A percentile compares a stretch with the other conserved stretches of the same genome.
Conservation (phyloP, 2,797 vertebrate genomes). For the Ceryle rudis region DNA sequence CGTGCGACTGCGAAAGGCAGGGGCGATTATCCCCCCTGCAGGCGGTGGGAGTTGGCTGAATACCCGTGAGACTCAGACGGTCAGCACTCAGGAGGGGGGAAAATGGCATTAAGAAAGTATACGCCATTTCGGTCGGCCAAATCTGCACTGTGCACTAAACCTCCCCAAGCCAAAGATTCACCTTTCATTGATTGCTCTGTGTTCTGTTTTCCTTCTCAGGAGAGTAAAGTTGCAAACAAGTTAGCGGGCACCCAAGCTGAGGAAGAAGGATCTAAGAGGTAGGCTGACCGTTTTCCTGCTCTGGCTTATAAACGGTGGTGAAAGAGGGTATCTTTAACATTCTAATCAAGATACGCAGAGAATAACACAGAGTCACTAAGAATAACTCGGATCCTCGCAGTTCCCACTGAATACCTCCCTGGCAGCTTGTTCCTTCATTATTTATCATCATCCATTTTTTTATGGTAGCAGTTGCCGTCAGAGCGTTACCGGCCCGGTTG, state of each 20-base stretch:
- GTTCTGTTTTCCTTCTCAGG: background rate
- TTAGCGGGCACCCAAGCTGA: background rate
- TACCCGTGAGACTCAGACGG: background rate
- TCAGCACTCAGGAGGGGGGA: background rate
- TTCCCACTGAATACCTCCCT: background rate
- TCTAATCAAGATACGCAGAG: background rate
- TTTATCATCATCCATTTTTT: background rate
- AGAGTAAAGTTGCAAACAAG: background rate
- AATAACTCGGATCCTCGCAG: background rate
- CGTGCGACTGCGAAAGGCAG: background rate
- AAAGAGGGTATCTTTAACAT: background rate
- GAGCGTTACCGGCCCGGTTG: slow-evolving; percentile 23
- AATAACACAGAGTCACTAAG: background rate
- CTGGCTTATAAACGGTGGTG: background rate
- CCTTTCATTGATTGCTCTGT: background rate
- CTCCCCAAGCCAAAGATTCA: background rate
- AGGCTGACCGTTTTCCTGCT: background rate
- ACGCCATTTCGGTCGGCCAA: background rate
- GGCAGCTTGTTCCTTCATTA: background rate
- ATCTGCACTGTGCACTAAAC: background rate
- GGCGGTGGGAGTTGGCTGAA: background rate
- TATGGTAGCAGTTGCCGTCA: slow-evolving; percentile 8
- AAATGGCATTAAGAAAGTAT: background rate
- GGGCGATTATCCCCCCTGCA: background rate
- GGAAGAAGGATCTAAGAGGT: background rate